These are phyloP conservation scores for Cercocebus atys DNA, from an alignment of 2,113 vertebrate species.

Conservation along the genomic window DNA sequence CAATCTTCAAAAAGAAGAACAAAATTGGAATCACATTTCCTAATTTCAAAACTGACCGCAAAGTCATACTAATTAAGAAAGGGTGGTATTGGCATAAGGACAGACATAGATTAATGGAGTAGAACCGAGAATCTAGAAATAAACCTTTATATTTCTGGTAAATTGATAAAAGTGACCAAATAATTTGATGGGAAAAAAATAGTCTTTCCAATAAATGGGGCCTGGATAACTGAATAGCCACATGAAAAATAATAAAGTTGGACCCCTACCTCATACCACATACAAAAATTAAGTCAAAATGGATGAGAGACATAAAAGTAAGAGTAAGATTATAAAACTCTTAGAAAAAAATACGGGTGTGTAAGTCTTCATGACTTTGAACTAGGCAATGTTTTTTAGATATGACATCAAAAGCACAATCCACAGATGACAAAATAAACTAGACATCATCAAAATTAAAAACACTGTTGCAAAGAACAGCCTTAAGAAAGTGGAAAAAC, in stretches of 20 bases:
- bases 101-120: background rate
- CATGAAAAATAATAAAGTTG: background rate
- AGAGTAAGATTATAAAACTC: constrained; percentile 33
- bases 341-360: background rate
- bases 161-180: background rate
- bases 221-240: background rate
- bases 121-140: background rate
- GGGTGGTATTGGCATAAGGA: background rate
- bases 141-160: background rate
- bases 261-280: background rate
- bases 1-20: background rate
- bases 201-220: background rate
- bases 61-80: background rate
- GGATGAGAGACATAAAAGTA: background rate
- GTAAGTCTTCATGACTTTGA: background rate
- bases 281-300: background rate
- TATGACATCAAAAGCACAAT: background rate
- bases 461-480: background rate
- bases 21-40: background rate
- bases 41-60: background rate
- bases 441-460: background rate
- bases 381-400: background rate
- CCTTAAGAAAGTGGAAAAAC: background rate
- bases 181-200: background rate
- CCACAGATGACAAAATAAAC: background rate